A percentile compares a stretch with the other conserved stretches of the same genome.
phyloP scores from a whole-genome alignment of 64 coral and sea anemone species.

The Porites lutea region DNA sequence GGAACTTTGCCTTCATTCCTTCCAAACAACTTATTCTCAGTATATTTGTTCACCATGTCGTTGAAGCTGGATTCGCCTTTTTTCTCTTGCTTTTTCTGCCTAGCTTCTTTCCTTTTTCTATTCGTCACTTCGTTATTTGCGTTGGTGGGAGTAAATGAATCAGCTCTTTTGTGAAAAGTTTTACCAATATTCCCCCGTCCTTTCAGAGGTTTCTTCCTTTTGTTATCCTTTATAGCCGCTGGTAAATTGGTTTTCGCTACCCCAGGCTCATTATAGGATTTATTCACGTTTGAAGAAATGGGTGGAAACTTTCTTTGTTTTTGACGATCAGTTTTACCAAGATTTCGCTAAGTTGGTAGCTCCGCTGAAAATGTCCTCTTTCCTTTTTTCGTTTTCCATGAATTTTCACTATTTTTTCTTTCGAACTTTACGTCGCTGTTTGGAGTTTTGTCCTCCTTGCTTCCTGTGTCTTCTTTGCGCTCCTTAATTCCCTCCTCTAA shows the following conservation, averaged over 20 bases:
- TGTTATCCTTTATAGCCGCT: neutral
- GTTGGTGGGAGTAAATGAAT: neutral
- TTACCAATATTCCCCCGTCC: neutral
- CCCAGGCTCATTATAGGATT: neutral
- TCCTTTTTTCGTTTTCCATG: slow-evolving; percentile 31
- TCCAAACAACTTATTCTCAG: slow-evolving; percentile 60
- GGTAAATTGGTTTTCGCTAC: neutral
- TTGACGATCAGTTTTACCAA: neutral
- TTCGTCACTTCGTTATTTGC: neutral
- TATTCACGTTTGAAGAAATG: neutral
- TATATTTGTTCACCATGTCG: slow-evolving; percentile 66
- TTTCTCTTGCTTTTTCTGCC: slow-evolving; percentile 28
- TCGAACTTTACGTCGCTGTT: neutral
- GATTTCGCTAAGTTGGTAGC: neutral
- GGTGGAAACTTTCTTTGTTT: neutral
- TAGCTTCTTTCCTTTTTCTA: slow-evolving; percentile 3
- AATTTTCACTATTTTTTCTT: slow-evolving; percentile 1
- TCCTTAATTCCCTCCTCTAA: slow-evolving; percentile 12
- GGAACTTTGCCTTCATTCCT: neutral
- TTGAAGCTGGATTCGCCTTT: slow-evolving; percentile 56
- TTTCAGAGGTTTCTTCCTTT: neutral
- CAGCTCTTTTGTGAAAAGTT: neutral
- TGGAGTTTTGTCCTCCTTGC: neutral
- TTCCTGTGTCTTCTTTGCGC: neutral
- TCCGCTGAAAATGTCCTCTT: neutral